These are phyloP conservation scores for Cebus imitator DNA, from an alignment of 2,113 vertebrate genomes.

Conservation along the genomic window DNA sequence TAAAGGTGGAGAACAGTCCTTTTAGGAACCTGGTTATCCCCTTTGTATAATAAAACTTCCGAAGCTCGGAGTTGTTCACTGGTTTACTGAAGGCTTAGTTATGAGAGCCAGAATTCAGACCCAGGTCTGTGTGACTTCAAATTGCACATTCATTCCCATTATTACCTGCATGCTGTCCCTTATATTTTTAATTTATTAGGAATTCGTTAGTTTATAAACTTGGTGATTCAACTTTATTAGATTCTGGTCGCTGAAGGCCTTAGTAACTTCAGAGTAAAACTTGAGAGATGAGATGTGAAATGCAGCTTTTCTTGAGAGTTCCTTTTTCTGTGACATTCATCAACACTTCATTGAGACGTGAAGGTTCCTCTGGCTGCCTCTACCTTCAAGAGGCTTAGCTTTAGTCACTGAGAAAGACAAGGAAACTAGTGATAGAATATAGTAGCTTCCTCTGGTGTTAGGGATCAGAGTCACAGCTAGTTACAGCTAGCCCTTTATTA, in stretches of 20 bases:
- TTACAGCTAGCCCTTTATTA: background rate
- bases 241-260: background rate
- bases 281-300: background rate
- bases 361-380: background rate
- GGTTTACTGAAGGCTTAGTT: background rate
- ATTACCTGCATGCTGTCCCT: background rate
- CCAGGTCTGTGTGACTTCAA: background rate
- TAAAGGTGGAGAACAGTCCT: background rate
- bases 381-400: background rate
- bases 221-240: background rate
- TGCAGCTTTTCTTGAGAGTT: background rate
- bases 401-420: background rate
- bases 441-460: background rate
- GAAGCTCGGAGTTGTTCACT: background rate
- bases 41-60: background rate
- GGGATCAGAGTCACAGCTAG: background rate
- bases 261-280: slow-evolving; percentile 13
- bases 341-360: background rate
- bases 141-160: background rate
- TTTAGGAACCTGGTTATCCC: background rate
- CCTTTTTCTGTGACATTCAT: background rate
- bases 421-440: background rate
- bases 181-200: background rate
- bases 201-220: background rate
- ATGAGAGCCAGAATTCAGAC: background rate